phyloP scores from a whole-genome alignment of 2,113 vertebrate species.

The Heptranchias perlo region DNA sequence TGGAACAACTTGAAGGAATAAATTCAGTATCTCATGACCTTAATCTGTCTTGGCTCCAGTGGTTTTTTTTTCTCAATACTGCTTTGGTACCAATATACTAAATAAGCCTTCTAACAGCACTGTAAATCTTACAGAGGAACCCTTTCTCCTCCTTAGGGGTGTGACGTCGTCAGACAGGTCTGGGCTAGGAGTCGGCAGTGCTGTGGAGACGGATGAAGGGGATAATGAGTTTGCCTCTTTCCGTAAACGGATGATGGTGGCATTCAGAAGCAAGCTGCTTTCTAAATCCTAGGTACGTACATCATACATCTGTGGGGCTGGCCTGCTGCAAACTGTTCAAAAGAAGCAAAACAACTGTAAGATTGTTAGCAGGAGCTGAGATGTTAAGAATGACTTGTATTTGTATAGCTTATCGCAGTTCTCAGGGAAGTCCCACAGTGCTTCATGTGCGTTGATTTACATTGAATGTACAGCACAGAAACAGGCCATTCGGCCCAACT shows the following conservation, averaged over 20 bases:
- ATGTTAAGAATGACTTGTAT: neutral
- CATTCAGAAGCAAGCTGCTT: constrained; percentile 62
- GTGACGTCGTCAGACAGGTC: constrained; percentile 76
- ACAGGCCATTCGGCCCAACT: neutral
- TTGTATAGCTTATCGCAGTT: neutral
- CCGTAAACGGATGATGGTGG: constrained; percentile 95
- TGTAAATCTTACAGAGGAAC: neutral
- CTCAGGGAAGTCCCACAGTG: neutral
- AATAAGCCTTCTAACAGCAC: neutral
- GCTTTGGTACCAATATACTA: neutral
- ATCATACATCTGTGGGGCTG: neutral
- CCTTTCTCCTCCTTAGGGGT: constrained; percentile 59
- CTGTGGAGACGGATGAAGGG: constrained; percentile 71
- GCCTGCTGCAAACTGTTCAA: neutral
- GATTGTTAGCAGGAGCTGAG: neutral
- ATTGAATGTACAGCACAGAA: too few relatives aligned
- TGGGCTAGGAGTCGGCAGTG: constrained; percentile 83
- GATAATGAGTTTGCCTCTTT: constrained; percentile 96
- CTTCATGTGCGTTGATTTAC: neutral
- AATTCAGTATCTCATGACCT: neutral
- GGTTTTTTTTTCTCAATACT: neutral
- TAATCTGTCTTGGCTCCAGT: neutral
- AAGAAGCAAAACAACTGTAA: neutral
- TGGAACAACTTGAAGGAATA: neutral
- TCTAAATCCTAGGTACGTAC: constrained; percentile 23